These are phyloP conservation scores for Amphiprion clarkii DNA, from an alignment of 2,797 vertebrate genomes.

Conservation along the genomic window DNA sequence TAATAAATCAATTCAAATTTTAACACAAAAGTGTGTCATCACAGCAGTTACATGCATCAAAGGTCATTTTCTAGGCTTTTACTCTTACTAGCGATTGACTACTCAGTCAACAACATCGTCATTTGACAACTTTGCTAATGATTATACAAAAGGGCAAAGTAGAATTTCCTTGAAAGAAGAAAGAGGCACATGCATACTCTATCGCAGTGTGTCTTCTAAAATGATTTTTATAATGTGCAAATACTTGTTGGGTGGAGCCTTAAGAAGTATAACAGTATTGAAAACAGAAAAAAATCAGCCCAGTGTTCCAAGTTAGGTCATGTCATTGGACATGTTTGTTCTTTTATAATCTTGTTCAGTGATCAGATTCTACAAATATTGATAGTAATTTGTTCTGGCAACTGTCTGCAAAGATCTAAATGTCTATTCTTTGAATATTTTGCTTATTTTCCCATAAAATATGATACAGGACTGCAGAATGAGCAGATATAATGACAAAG, in stretches of 20 bases:
- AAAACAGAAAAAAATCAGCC: neutral
- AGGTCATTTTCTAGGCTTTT: constrained; percentile 24
- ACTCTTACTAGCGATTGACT: neutral
- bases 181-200: neutral
- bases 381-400: neutral
- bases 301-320: neutral
- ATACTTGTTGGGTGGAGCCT: neutral
- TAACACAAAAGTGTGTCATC: constrained; percentile 11
- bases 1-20: constrained; percentile 32
- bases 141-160: neutral
- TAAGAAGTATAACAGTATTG: neutral
- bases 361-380: neutral
- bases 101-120: neutral
- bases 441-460: neutral
- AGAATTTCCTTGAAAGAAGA: neutral
- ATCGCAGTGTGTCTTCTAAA: neutral
- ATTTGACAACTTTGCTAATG: neutral
- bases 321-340: neutral
- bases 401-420: neutral
- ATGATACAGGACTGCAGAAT: neutral
- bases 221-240: neutral
- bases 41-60: constrained; percentile 4
- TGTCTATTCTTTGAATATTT: neutral
- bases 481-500: neutral
- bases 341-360: neutral